Base-by-base conservation (phyloP, 2,797 vertebrate species). In the Merluccius polli region DNA sequence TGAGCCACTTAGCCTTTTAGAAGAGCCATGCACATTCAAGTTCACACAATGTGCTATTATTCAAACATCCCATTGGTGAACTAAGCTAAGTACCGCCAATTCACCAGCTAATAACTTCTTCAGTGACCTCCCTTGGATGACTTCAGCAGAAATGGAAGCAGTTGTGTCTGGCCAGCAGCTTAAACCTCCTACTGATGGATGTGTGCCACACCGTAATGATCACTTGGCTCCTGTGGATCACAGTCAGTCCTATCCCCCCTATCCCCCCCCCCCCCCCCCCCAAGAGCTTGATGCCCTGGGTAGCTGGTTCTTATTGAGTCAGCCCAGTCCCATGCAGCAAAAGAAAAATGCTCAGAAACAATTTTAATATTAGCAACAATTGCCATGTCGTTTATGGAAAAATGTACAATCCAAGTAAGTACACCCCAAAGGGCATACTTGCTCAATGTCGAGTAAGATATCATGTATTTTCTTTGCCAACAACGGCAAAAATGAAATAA, bases 271-370 rank as follows among this genome's bases (percentile, higher is more conserved):
- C 32, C 32, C 36, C 36, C 36, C 36, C 36, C 36, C 36, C 1
- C 36, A 8, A 38, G 9, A 38, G 36, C 36, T 38, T 8, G 6
- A 68, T 68, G 71, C 11, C 8, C 33, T 74, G 67, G 72, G 70
- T 33, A n/a, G 65, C 71, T 75, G 75, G 13, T 68, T 31, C 11
- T 48, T 52, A 77, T 82, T n/a, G 74, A 6, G 73, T 75, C 41
- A 13, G 21, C 32, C 75, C 11, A 18, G 27, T 38, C 33, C 38
- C 5, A 4, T 5, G 8, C 79, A 70, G 74, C 32, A 69, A 74
- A 84, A 68, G 63, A 73, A 63, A 75, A 75, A 78, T 68, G 70
- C 32, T 71, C 31, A 15, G 63, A 79, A 81, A 76, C 21, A 68
- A 4, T 67, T 74, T 78, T 75, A 35, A 78, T 70, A 35, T 36